Base-by-base conservation (phyloP, 2,888 invertebrate genomes). In the Melikaiella ostensackeni region DNA sequence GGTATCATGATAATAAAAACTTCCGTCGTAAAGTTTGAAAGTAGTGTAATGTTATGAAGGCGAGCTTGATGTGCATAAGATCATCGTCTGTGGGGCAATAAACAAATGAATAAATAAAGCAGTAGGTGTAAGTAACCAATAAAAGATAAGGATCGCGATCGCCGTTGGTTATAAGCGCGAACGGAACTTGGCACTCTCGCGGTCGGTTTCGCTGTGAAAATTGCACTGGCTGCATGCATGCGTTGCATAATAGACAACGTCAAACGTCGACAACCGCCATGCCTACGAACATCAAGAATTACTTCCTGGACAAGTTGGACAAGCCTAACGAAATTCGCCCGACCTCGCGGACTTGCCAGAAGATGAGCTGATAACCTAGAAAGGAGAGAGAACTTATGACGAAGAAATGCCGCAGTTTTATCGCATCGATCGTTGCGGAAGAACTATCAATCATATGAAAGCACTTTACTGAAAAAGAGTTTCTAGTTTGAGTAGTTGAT, bases 101-200 rank as follows among this genome's bases (percentile, higher is more conserved):
- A 42, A 21, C 50, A 75, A 11, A 11, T 21, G 30, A 27, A 46
- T 30, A 62, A 55, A 62, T 27, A 35, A 46, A 55, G 21, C 16
- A 59, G 16, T 27, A 75, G 38, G 35, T 46, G 42, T 63, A 27
- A 75, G 61, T 63, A 38, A 64, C 35, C 33, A 16, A 55, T 21
- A 38, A n/a, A 62, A 38, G 66, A 76, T 74, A 57, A 75, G 38
- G 61, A 74, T 35, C 55, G 55, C 59, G 64, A 30, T 62, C 24
- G 59, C 57, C 24, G 64, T 64, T 77, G 61, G 46, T 74, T 74
- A 42, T 75, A 61, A 55, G 78, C 75, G 74, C 74, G 76, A 80
- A 81, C 78, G 81, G 79, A 63, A 81, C 81, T 77, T 77, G 75
- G 74, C 75, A 79, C 80, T 81, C 75, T 81, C 79, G 78, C 81